phyloP scores from a whole-genome alignment of 2,113 vertebrate genomes.

The Otolemur garnettii region DNA sequence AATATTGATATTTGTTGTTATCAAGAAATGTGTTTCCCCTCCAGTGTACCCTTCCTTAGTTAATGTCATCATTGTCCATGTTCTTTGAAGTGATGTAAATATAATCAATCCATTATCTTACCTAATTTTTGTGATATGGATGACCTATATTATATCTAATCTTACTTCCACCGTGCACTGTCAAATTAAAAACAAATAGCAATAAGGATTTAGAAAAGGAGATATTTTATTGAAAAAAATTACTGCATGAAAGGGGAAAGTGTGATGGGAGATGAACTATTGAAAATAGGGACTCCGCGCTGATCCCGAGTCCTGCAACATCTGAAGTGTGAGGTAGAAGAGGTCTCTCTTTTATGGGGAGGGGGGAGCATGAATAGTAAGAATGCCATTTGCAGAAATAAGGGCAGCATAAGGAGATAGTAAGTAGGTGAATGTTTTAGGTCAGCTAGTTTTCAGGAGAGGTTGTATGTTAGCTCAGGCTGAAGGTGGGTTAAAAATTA shows the following conservation, averaged over 20 bases:
- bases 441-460: neutral
- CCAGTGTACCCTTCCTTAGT: neutral
- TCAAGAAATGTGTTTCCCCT: neutral
- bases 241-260: neutral
- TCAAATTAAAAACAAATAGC: neutral
- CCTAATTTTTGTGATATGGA: neutral
- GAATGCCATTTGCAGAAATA: neutral
- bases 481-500: neutral
- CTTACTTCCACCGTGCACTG: neutral
- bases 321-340: neutral
- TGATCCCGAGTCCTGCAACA: neutral
- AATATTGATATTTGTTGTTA: neutral
- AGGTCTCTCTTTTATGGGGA: neutral
- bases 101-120: neutral
- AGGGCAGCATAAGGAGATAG: neutral
- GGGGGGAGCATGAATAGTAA: neutral
- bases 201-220: neutral
- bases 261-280: no score
- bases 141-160: neutral
- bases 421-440: neutral
- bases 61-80: neutral
- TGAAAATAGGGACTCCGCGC: neutral
- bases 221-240: neutral
- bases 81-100: neutral
- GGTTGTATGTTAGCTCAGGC: neutral